Conservation (phyloP, 2,888 invertebrate genomes). For the Scaptodrosophila latifasciaeformis region DNA sequence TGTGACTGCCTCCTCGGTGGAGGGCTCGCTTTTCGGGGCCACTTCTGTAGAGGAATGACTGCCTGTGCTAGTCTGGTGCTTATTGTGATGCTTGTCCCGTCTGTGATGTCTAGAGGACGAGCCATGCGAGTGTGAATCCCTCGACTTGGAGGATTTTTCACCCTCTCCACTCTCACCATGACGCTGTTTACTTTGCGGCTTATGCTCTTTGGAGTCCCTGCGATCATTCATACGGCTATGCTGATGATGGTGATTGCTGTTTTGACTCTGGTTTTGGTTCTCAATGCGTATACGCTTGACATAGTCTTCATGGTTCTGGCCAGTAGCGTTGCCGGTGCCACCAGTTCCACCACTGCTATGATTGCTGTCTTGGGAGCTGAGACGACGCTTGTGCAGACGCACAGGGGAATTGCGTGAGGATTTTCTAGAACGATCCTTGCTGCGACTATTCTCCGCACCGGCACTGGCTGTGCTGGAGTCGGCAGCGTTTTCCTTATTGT, state of each 20-base stretch:
- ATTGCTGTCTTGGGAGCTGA: conserved; percentile 85
- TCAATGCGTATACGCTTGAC: conserved; percentile 72
- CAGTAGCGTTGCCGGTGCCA: conserved; percentile 11
- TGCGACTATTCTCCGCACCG: conserved; percentile 14
- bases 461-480: conserved; percentile 19
- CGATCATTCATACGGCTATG: conserved; percentile 47
- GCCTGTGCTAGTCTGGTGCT: conserved; percentile 41
- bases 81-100: conserved; percentile 57
- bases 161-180: conserved; percentile 58
- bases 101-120: conserved; percentile 52
- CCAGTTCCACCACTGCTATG: conserved; percentile 36
- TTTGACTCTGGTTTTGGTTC: conserved; percentile 34
- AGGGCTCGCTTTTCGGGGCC: conserved; percentile 6
- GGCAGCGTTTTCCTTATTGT: conserved; percentile 68
- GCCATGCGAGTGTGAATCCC: conserved; percentile 6
- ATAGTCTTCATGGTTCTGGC: conserved; percentile 64
- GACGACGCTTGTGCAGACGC: conserved; percentile 79
- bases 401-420: conserved; percentile 70
- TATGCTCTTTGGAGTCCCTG: conserved; percentile 59
- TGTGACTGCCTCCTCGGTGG: conserved; percentile 19
- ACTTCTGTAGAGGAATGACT: conserved; percentile 25
- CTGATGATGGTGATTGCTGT: conserved; percentile 44
- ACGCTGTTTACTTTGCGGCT: conserved; percentile 75
- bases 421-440: conserved; percentile 66
- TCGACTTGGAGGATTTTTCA: conserved; percentile 34